Conservation (phyloP, 2,797 vertebrate genomes). For the Chaetodon trifasciatus region DNA sequence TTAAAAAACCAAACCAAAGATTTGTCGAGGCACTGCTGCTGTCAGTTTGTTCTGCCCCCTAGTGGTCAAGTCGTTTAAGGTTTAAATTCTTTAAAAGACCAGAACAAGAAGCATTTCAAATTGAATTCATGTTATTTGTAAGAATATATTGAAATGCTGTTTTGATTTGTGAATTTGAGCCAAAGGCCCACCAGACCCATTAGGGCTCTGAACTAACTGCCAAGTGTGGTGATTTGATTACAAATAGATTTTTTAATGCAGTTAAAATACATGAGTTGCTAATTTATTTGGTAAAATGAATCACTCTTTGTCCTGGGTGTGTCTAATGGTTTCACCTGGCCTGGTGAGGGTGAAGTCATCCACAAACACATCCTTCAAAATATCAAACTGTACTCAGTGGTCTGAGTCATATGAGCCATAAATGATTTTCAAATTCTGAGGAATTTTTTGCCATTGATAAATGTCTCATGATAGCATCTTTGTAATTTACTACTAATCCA, state of each 20-base stretch:
- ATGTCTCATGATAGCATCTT: background rate
- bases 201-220: background rate
- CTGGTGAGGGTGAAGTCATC: background rate
- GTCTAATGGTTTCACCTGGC: background rate
- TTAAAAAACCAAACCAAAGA: background rate
- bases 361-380: background rate
- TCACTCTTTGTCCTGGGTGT: background rate
- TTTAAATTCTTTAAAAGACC: background rate
- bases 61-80: background rate
- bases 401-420: background rate
- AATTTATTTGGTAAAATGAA: background rate
- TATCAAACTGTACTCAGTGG: background rate
- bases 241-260: background rate
- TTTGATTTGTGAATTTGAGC: background rate
- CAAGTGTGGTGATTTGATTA: background rate
- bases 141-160: too few relatives aligned
- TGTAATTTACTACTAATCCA: too few relatives aligned
- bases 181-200: background rate
- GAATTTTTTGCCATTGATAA: background rate
- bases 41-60: background rate
- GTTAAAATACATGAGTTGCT: background rate
- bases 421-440: background rate
- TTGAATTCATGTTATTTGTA: too few relatives aligned
- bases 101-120: too few relatives aligned
- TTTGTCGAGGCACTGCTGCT: background rate